Evolutionary conservation across 2,888 invertebrate species (phyloP).

Genomic region (Diarsia rubi): DNA sequence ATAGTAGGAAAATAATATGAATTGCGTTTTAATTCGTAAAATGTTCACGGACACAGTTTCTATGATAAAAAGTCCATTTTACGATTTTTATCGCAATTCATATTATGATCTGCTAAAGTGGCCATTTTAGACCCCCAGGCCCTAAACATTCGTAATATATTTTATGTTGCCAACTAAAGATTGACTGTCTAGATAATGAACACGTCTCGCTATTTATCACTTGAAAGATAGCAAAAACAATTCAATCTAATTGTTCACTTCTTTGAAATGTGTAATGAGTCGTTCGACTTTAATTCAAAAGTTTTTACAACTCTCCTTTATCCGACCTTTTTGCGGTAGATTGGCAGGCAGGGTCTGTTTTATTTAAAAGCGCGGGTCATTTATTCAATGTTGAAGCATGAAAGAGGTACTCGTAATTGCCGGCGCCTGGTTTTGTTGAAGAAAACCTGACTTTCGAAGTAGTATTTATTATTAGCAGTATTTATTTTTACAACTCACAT

Average conservation of each 20-base stretch:
- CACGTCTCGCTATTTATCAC: background rate
- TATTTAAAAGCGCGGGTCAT: constrained; percentile 51
- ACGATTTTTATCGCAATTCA: too few species aligned
- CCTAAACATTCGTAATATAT: too few species aligned
- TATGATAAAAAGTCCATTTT: too few species aligned
- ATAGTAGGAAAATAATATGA: too few species aligned
- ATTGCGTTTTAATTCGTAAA: too few species aligned
- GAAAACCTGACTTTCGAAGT: constrained; percentile 27
- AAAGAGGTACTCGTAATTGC: constrained; percentile 36
- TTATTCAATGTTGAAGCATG: constrained; percentile 50
- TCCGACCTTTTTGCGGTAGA: constrained; percentile 47
- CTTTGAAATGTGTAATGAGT: constrained; percentile 49
- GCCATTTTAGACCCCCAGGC: too few species aligned
- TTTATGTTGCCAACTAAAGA: too few species aligned
- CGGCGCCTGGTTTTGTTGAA: constrained; percentile 34
- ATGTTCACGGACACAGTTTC: too few species aligned
- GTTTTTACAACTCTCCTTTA: constrained; percentile 53
- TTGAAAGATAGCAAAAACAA: constrained; percentile 34
- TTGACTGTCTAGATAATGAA: too few species aligned
- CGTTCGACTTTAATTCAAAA: constrained; percentile 56
- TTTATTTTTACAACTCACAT: constrained; percentile 10
- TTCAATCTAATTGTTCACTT: constrained; percentile 27
- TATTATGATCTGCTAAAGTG: too few species aligned
- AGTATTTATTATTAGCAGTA: constrained; percentile 20
- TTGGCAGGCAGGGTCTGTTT: constrained; percentile 56